These are phyloP conservation scores for Nymphalis c-album DNA, from an alignment of 2,888 invertebrate species.

Conservation along the genomic window DNA sequence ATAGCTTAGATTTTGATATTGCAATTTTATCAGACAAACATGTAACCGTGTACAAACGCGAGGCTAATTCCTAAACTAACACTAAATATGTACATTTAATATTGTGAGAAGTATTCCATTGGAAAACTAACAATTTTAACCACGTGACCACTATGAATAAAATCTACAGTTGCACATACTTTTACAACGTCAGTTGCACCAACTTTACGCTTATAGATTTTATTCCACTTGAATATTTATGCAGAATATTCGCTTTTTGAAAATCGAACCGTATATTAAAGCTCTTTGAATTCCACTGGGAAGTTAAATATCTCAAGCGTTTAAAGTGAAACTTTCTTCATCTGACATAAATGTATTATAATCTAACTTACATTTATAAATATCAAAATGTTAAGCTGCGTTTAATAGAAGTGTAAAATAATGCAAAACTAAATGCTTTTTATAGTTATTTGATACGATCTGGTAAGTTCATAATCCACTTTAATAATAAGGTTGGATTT, in stretches of 20 bases:
- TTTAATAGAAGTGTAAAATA: too few species aligned
- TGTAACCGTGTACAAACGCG: too few species aligned
- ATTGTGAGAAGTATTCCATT: background rate
- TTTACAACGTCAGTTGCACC: conserved; percentile 8
- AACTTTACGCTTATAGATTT: conserved; percentile 38
- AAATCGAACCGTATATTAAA: conserved; percentile 35
- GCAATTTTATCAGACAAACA: too few species aligned
- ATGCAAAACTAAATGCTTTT: background rate
- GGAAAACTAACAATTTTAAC: background rate
- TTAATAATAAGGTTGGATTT: too few species aligned
- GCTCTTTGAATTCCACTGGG: conserved; percentile 23
- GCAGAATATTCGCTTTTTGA: conserved; percentile 35
- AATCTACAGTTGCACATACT: background rate
- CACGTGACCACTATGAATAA: conserved; percentile 6
- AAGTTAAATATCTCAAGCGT: conserved; percentile 18
- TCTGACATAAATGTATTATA: background rate
- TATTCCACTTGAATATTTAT: conserved; percentile 42
- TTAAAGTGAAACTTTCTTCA: conserved; percentile 16
- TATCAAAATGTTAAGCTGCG: too few species aligned
- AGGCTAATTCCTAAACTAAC: background rate
- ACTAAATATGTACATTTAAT: background rate
- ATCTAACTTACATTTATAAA: background rate
- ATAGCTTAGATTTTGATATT: too few species aligned
- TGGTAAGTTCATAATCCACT: too few species aligned
- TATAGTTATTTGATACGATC: background rate